A percentile compares a stretch with the other conserved stretches of the same genome.
phyloP scores from a whole-genome alignment of 1,140 invertebrate species.

The Mercenaria mercenaria region DNA sequence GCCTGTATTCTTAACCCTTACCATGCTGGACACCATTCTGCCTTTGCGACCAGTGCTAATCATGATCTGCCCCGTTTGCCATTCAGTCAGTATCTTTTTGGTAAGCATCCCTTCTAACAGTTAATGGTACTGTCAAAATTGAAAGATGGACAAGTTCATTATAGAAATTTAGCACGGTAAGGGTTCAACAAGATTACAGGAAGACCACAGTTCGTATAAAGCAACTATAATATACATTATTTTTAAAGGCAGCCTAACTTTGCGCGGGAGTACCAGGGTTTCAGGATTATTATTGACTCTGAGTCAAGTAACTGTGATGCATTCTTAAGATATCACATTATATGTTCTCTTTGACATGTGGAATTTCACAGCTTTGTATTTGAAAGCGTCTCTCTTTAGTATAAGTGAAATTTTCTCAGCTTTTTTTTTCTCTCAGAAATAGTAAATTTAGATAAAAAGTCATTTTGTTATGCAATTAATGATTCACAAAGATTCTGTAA shows the following conservation, averaged over 20 bases:
- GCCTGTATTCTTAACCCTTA: too few relatives aligned
- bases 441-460: background rate
- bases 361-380: conserved; percentile 17
- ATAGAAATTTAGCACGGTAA: too few relatives aligned
- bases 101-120: too few relatives aligned
- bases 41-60: background rate
- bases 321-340: conserved; percentile 20
- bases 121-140: too few relatives aligned
- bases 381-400: background rate
- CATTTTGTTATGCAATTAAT: background rate
- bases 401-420: background rate
- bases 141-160: too few relatives aligned
- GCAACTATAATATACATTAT: background rate
- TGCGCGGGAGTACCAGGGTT: background rate
- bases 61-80: background rate
- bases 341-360: background rate
- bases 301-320: conserved; percentile 49
- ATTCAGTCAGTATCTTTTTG: too few relatives aligned
- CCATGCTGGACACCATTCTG: too few relatives aligned
- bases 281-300: conserved; percentile 30
- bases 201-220: background rate
- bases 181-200: background rate
- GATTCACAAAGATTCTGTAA: background rate
- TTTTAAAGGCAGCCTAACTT: background rate
- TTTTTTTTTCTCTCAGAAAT: background rate